These are phyloP conservation scores for Meta bourneti DNA, from an alignment of 2,888 invertebrate species.

Conservation along the genomic window DNA sequence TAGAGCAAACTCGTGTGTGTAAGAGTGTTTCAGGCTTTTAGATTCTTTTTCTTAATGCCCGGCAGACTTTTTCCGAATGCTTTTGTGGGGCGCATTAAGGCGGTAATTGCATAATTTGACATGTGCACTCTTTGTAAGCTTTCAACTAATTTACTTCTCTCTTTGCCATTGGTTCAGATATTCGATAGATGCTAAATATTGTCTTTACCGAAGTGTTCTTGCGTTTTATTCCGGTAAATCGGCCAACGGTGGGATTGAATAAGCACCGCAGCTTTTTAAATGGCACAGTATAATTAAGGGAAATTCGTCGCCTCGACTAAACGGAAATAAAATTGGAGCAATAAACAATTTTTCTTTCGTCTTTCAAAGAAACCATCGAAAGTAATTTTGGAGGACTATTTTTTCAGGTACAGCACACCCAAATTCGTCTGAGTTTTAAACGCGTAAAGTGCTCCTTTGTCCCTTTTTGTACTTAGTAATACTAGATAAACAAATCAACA, in stretches of 20 bases:
- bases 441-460: too few relatives aligned
- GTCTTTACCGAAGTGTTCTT: slow-evolving; percentile 26
- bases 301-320: slow-evolving; percentile 15
- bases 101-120: slow-evolving; percentile 57
- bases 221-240: slow-evolving; percentile 37
- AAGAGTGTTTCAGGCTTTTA: slow-evolving; percentile 34
- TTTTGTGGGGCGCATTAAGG: slow-evolving; percentile 44
- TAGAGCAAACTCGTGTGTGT: slow-evolving; percentile 43
- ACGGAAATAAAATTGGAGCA: background rate
- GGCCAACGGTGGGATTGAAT: slow-evolving; percentile 12
- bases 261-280: background rate
- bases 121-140: slow-evolving; percentile 41
- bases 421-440: too few relatives aligned
- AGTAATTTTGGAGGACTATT: too few relatives aligned
- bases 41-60: slow-evolving; percentile 58
- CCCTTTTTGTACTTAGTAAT: background rate
- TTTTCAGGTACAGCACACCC: too few relatives aligned
- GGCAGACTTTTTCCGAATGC: slow-evolving; percentile 30
- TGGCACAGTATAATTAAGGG: slow-evolving; percentile 40
- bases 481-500: background rate
- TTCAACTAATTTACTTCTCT: slow-evolving; percentile 55
- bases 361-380: background rate
- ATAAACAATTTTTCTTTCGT: background rate
- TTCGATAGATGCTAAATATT: slow-evolving; percentile 25
- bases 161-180: slow-evolving; percentile 35